Base-by-base conservation (phyloP, 2,888 invertebrate genomes). In the Encarsia formosa region DNA sequence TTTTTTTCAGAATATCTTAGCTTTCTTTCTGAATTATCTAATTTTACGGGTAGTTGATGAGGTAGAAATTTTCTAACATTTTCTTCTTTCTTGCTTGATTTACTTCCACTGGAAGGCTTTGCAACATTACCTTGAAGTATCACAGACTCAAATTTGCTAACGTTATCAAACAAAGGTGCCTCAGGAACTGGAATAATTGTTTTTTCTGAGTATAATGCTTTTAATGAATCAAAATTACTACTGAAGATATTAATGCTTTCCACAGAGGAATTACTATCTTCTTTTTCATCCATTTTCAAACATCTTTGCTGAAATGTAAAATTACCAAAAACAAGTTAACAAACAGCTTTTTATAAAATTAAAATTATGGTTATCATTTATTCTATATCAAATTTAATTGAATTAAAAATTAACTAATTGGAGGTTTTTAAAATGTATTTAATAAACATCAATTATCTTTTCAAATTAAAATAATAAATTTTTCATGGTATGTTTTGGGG, bases 121-220 rank as follows among this genome's bases (percentile, higher is more conserved):
- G 70, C 64, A 4, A 75, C 65, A 1, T 70, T 55, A 59, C 69
- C 74, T 19, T 70, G 73, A 1, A 77, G 16, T 5, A 60, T 63
- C 0, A 75, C 70, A 5, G 77, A 72, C 53, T 81, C 78, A 65
- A 80, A 88, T 62, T 81, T 83, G 2, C 78, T 76, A 47, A 90
- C 57, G 69, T 88, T 90, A 68, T 90, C 88, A 63, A 81, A 85
- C 48, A 77, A 59, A 20, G 81, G 81, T 1, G 87, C 85, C 52
- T 77, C 75, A 16, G 78, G 67, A 4, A 78, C 74, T 0, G 85
- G 84, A 15, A 83, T 62, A 49, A 74, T 74, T 0, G 80, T 64
- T 61, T 80, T 79, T 1, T 76, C 59, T 0, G 83, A 79, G 61
- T 84, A 84, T 13, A 91, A 73, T 1, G 84, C 88, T 66, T 83